These are phyloP conservation scores for Deilephila porcellus DNA, from an alignment of 2,888 invertebrate genomes.

Conservation along the genomic window DNA sequence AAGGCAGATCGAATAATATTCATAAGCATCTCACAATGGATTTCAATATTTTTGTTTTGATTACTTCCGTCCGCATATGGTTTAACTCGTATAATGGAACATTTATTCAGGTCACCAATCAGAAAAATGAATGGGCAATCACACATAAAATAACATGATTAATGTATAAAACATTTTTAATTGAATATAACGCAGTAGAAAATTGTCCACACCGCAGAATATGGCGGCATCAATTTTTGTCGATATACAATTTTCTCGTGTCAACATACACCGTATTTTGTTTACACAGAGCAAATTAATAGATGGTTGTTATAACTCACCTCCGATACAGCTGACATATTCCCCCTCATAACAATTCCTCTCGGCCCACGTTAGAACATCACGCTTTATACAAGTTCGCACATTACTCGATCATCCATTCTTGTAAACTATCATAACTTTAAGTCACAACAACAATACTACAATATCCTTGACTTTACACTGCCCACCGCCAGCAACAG, in stretches of 20 bases:
- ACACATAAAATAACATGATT: not conserved
- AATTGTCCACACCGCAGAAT: not conserved
- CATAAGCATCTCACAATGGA: constrained; percentile 16
- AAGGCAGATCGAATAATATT: not conserved
- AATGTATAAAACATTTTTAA: not conserved
- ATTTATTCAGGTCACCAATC: constrained; percentile 12
- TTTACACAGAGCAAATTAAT: constrained; percentile 12
- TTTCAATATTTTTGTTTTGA: constrained; percentile 24
- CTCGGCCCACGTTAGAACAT: constrained; percentile 16
- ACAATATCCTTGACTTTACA: constrained; percentile 34
- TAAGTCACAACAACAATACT: constrained; percentile 37
- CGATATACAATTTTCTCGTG: not conserved
- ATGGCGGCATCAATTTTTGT: not conserved
- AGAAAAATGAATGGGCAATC: not conserved
- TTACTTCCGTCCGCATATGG: constrained; percentile 1
- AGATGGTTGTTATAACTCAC: constrained; percentile 40
- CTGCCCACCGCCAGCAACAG: constrained; percentile 32
- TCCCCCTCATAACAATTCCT: constrained; percentile 33
- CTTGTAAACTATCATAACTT: constrained; percentile 6
- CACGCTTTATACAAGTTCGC: constrained; percentile 16
- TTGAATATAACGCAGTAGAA: not conserved
- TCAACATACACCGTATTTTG: not conserved
- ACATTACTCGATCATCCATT: constrained; percentile 17
- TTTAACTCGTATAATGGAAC: not conserved
- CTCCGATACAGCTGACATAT: constrained; percentile 42